Evolutionary conservation across 1,140 invertebrate genomes (phyloP), one percentile per base, ranked within the genome.

Genomic region (Scaptomyza hsui): DNA sequence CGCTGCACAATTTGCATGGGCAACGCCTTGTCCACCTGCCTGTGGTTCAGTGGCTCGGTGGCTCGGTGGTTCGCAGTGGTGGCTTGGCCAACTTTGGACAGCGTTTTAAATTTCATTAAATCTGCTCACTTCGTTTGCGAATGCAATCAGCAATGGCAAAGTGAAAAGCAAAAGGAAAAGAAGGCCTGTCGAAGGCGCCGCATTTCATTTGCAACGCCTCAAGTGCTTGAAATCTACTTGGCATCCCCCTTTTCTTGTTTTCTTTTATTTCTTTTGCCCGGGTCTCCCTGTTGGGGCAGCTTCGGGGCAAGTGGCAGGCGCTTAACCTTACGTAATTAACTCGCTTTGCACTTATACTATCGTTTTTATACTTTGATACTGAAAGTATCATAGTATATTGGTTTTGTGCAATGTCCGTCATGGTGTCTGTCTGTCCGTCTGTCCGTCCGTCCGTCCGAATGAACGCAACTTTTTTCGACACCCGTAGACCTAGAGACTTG

Each of bases 41-140:
- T 57, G 52, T 19, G 29, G 26, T 2, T 35, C 12, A 29, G 21
- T 47, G 21, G n/a, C 21, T 13, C 19, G 3, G n/a, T 35, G 48
- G 44, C 3, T 19, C 2, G 39, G 13, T 48, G 47, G 47, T 12
- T 32, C 13, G 47, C n/a, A 29, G 12, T 9, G 13, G 18, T 19
- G 32, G 26, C 26, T 2, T 26, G 21, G 21, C 16, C 53, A 56
- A 56, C 48, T 49, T 82, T 45, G 74, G 60, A 56, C 60, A 71
- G 61, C 69, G 64, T 67, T 85, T 85, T 81, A 86, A 85, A 85
- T 86, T 86, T 86, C 81, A 86, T 86, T 86, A 86, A 86, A 86
- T 86, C 81, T 74, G 82, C 74, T 88, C 82, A 86, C 81, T 86
- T 86, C 81, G 81, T 86, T 86, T 86, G 82, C 82, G 77, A 86